A percentile compares a stretch with the other conserved stretches of the same genome.
Evolutionary conservation across 2,888 invertebrate species (phyloP).

Genomic region (Caenorhabditis imperialis): DNA sequence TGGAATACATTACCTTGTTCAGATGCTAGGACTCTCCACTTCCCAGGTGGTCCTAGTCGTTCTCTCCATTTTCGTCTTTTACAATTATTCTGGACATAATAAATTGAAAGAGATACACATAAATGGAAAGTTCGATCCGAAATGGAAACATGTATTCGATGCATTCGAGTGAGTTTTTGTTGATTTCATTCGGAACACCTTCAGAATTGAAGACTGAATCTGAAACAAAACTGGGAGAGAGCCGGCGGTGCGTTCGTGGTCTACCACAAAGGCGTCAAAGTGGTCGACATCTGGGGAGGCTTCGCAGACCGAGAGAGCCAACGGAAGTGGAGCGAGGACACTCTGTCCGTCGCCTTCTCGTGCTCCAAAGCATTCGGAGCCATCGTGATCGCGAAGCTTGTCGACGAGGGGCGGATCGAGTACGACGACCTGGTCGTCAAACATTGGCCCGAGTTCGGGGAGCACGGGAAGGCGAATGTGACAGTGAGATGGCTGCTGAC

Average conservation of each 20-base stretch:
- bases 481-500: constrained; percentile 77
- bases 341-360: constrained; percentile 68
- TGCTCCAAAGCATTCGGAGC: constrained; percentile 72
- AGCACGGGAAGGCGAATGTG: constrained; percentile 79
- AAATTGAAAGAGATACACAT: constrained; percentile 15
- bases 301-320: constrained; percentile 73
- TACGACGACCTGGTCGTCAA: constrained; percentile 78
- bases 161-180: constrained; percentile 32
- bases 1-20: not conserved
- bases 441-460: constrained; percentile 80
- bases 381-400: constrained; percentile 76
- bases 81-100: not conserved
- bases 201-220: constrained; percentile 62
- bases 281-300: constrained; percentile 80
- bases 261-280: constrained; percentile 77
- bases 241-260: constrained; percentile 78
- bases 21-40: not conserved
- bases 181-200: not conserved
- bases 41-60: not conserved
- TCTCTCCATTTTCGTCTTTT: not conserved
- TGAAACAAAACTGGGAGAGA: constrained; percentile 75
- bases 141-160: constrained; percentile 27
- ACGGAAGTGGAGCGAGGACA: constrained; percentile 69
- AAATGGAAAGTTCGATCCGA: constrained; percentile 16
- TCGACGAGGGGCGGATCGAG: constrained; percentile 78